These are phyloP conservation scores for Platycnemis pennipes DNA, from an alignment of 2,888 invertebrate species.

Conservation along the genomic window DNA sequence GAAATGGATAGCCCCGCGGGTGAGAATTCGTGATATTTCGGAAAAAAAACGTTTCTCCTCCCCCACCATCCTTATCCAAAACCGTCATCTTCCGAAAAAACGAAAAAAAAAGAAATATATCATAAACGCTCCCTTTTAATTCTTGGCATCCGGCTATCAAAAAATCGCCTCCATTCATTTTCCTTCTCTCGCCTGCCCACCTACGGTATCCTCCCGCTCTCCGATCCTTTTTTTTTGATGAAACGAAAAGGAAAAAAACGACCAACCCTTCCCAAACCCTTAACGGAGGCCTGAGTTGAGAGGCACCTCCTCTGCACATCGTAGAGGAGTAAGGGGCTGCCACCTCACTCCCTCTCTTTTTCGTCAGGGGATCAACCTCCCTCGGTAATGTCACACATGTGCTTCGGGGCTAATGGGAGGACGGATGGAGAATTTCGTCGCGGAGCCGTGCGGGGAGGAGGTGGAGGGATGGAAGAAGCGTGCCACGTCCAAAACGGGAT, in stretches of 20 bases:
- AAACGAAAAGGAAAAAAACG: too few species aligned
- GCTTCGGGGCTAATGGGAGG: constrained; percentile 1
- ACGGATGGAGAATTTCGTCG: too few species aligned
- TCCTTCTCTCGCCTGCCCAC: neutral
- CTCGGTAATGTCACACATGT: neutral
- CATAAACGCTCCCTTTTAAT: neutral
- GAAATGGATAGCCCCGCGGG: constrained; percentile 24
- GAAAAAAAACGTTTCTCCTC: neutral
- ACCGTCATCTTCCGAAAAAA: too few species aligned
- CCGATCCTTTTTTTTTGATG: neutral
- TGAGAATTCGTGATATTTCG: constrained; percentile 5
- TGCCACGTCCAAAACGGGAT: constrained; percentile 54
- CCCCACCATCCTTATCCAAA: neutral
- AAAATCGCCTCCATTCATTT: constrained; percentile 29
- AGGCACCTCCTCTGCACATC: neutral
- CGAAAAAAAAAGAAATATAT: neutral
- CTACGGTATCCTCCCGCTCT: neutral
- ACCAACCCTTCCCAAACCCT: neutral
- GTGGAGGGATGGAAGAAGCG: neutral
- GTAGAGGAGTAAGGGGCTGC: neutral
- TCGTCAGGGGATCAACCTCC: neutral
- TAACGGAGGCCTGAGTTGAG: neutral
- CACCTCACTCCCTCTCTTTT: neutral
- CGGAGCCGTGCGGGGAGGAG: neutral
- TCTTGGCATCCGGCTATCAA: constrained; percentile 44